Conservation (phyloP, 2,888 invertebrate genomes). For the Cephus runcator region DNA sequence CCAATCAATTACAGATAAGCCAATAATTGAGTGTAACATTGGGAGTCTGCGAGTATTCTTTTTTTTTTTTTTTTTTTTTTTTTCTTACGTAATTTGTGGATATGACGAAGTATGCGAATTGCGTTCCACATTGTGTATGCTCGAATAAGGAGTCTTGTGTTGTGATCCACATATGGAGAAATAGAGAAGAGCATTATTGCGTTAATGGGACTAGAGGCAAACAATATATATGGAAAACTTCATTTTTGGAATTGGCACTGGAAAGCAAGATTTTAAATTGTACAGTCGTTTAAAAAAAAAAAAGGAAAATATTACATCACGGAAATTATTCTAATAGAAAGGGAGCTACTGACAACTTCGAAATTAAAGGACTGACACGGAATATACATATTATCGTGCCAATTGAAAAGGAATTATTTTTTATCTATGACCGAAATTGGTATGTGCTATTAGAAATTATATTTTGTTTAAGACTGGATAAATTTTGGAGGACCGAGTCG, state of each 20-base stretch:
- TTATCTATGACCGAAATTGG: background rate
- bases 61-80: slow-evolving; percentile 13
- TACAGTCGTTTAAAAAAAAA: background rate
- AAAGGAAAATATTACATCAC: slow-evolving; percentile 16
- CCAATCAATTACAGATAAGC: slow-evolving; percentile 33
- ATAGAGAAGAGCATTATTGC: background rate
- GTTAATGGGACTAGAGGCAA: background rate
- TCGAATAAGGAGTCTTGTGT: slow-evolving; percentile 10
- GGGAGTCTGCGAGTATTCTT: slow-evolving; percentile 24
- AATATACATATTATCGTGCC: slow-evolving; percentile 10
- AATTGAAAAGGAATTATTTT: slow-evolving; percentile 10
- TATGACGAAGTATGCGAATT: slow-evolving; percentile 11
- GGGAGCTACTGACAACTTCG: background rate
- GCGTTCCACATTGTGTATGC: slow-evolving; percentile 22
- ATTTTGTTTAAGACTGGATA: background rate
- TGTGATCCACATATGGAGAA: slow-evolving; percentile 12
- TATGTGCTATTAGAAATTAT: background rate
- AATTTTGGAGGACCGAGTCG: background rate
- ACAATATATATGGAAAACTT: background rate
- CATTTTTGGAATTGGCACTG: background rate
- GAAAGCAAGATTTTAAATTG: background rate
- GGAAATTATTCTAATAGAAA: background rate
- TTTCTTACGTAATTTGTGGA: slow-evolving; percentile 9
- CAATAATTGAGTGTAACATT: slow-evolving; percentile 32
- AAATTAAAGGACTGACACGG: background rate